Evolutionary conservation across 2,888 invertebrate species (phyloP).

Genomic region (Amphipyra berbera): DNA sequence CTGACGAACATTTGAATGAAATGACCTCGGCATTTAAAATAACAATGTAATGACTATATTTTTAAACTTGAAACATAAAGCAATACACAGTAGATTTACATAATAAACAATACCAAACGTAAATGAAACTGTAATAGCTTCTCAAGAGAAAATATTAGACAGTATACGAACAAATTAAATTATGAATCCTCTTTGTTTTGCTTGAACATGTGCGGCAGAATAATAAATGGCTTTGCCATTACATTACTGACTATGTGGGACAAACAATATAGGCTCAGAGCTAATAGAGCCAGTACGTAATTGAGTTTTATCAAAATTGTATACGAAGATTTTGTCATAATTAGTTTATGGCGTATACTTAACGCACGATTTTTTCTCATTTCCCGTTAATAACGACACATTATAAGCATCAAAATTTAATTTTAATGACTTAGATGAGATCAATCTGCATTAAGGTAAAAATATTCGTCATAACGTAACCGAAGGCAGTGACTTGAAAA

Average conservation of each 20-base stretch:
- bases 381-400: no score
- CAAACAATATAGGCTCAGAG: slow-evolving; percentile 30
- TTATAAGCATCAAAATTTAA: no score
- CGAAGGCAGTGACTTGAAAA: no score
- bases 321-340: not conserved
- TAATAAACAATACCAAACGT: slow-evolving; percentile 6
- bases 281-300: slow-evolving; percentile 37
- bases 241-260: slow-evolving; percentile 26
- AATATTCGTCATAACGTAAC: no score
- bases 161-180: slow-evolving; percentile 38
- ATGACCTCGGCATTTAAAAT: not conserved
- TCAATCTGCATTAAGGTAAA: no score
- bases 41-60: not conserved
- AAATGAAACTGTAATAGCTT: slow-evolving; percentile 20
- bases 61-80: not conserved
- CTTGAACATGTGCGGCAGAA: slow-evolving; percentile 20
- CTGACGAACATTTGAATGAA: no score
- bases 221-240: slow-evolving; percentile 35
- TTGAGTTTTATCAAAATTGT: slow-evolving; percentile 37
- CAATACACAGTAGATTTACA: not conserved
- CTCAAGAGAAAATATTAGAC: slow-evolving; percentile 19
- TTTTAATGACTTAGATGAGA: no score
- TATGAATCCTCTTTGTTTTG: slow-evolving; percentile 49
- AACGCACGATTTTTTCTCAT: no score
- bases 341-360: not conserved